Evolutionary conservation across 2,888 invertebrate genomes (phyloP).

Genomic region (Drosophila cognata): DNA sequence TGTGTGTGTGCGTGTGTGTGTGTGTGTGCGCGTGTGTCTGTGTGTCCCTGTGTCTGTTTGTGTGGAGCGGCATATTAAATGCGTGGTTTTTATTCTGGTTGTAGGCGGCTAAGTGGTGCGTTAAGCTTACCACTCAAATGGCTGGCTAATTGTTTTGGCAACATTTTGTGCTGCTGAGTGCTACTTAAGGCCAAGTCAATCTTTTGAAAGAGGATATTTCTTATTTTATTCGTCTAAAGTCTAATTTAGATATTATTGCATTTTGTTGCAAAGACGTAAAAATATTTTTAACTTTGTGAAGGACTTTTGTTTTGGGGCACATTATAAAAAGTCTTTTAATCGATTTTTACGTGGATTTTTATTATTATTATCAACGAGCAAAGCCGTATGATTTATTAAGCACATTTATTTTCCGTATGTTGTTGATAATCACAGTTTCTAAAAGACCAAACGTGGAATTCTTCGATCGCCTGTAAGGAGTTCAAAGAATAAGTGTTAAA

Average conservation of each 20-base stretch:
- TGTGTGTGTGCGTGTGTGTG: not conserved
- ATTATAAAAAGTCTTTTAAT: not conserved
- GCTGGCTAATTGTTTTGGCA: constrained; percentile 50
- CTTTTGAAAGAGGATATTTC: constrained; percentile 4
- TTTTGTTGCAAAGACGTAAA: constrained; percentile 2
- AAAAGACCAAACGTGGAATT: constrained; percentile 12
- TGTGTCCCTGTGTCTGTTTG: not conserved
- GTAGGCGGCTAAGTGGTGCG: constrained; percentile 42
- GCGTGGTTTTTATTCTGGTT: constrained; percentile 10
- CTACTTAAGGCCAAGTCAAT: constrained; percentile 16
- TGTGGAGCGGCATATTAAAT: constrained; percentile 35
- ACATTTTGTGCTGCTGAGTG: constrained; percentile 21
- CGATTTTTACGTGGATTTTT: not conserved
- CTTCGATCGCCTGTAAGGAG: constrained; percentile 2
- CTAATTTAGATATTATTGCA: not conserved
- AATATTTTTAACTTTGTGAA: not conserved
- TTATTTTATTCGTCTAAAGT: not conserved
- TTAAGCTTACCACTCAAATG: constrained; percentile 50
- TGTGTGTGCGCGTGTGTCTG: not conserved
- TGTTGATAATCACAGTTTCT: not conserved
- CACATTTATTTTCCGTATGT: not conserved
- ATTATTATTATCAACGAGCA: not conserved
- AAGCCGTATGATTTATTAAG: not conserved
- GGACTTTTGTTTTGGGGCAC: not conserved
- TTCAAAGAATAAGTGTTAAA: not conserved